Evolutionary conservation across 2,888 invertebrate species (phyloP).

Genomic region (Exocentrus adspersus): DNA sequence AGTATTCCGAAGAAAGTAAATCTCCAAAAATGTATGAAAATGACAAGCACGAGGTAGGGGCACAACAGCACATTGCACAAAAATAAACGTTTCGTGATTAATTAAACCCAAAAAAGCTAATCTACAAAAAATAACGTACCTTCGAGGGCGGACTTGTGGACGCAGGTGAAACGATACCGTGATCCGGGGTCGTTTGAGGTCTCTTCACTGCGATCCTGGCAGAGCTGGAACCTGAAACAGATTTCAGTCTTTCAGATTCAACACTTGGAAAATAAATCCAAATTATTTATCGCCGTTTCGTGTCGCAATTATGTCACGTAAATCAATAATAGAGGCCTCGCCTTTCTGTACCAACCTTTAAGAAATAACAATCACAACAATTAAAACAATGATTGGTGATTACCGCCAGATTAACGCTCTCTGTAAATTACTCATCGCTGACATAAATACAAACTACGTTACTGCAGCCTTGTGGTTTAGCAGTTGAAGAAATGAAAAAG

Average conservation of each 20-base stretch:
- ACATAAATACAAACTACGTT: neutral
- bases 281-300: too few relatives aligned
- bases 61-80: constrained; percentile 59
- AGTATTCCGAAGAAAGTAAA: too few relatives aligned
- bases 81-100: constrained; percentile 41
- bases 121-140: constrained; percentile 57
- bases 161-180: constrained; percentile 63
- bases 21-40: constrained; percentile 12
- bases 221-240: constrained; percentile 64
- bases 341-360: neutral
- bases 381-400: neutral
- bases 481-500: neutral
- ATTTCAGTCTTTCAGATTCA: too few relatives aligned
- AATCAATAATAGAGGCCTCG: neutral
- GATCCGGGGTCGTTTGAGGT: constrained; percentile 63
- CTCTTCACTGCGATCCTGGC: constrained; percentile 65
- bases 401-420: too few relatives aligned
- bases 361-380: neutral
- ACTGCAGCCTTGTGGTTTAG: too few relatives aligned
- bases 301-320: too few relatives aligned
- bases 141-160: constrained; percentile 64
- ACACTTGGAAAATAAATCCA: too few relatives aligned
- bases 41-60: constrained; percentile 27
- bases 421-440: neutral
- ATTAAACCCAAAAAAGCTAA: constrained; percentile 19